Evolutionary conservation across 2,113 vertebrate species (phyloP).

Genomic region (Pelvicachromis taeniatus): DNA sequence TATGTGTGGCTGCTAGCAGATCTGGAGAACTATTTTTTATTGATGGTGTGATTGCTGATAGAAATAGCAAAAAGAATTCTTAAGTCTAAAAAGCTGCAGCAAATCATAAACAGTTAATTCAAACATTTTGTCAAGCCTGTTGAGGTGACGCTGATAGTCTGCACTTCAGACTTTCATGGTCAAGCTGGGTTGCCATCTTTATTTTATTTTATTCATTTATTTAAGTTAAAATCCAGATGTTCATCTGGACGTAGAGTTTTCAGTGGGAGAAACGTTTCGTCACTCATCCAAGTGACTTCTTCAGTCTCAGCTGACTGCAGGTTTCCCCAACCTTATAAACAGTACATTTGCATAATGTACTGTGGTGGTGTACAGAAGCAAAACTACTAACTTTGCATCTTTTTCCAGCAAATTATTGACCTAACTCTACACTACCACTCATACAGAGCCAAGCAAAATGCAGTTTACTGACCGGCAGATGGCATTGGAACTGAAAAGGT

Average conservation of each 20-base stretch:
- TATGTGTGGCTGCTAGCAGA: fast-evolving
- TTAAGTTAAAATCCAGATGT: neutral
- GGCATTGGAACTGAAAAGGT: slow-evolving; percentile 83
- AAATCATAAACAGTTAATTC: neutral
- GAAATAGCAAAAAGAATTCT: neutral
- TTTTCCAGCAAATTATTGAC: neutral
- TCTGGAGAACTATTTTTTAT: neutral
- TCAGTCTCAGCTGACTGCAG: too few species aligned
- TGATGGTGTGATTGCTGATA: neutral
- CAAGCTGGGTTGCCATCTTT: neutral
- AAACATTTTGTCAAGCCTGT: neutral
- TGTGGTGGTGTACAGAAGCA: neutral
- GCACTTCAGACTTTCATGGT: fast-evolving
- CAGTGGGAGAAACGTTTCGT: too few species aligned
- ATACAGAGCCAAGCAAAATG: neutral
- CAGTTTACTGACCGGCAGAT: slow-evolving; percentile 81
- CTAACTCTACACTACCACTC: neutral
- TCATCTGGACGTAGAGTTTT: too few species aligned
- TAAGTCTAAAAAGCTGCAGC: neutral
- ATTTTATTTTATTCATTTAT: neutral
- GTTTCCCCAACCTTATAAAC: too few species aligned
- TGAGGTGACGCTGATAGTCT: neutral
- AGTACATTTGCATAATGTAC: too few species aligned
- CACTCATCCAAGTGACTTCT: too few species aligned
- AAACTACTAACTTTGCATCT: neutral